A percentile compares a stretch with the other conserved stretches of the same genome.
These are phyloP conservation scores for Cephus rjabovi DNA, from an alignment of 2,888 invertebrate species.

Conservation along the genomic window DNA sequence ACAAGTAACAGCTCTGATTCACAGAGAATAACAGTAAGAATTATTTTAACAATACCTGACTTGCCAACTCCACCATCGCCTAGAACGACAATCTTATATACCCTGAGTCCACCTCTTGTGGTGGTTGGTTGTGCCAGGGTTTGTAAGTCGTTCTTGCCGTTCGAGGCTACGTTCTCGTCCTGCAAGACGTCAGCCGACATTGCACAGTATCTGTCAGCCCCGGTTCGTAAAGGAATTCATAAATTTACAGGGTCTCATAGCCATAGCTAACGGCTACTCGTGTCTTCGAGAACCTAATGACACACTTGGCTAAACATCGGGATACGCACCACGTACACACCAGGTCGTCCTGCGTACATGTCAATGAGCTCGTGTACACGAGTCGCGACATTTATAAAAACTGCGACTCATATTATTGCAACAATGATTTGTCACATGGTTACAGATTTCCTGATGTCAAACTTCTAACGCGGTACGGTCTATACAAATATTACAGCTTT, in stretches of 20 bases:
- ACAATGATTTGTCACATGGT: background rate
- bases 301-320: constrained; percentile 39
- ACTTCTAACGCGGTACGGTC: background rate
- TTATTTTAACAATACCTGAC: constrained; percentile 72
- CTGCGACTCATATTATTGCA: background rate
- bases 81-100: constrained; percentile 91
- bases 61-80: constrained; percentile 95
- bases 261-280: constrained; percentile 24
- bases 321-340: constrained; percentile 9
- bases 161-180: constrained; percentile 40
- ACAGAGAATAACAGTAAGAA: background rate
- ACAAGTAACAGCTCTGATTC: background rate
- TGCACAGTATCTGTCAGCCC: constrained; percentile 1
- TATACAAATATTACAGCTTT: background rate
- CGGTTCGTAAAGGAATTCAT: background rate
- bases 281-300: constrained; percentile 31
- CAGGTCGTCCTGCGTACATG: background rate
- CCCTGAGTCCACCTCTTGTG: constrained; percentile 77
- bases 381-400: background rate
- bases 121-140: constrained; percentile 52
- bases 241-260: constrained; percentile 8
- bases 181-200: constrained; percentile 43
- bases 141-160: constrained; percentile 49
- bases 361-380: background rate
- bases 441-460: background rate